Percentiles rank a stretch among this genome's conserved stretches.
These are phyloP conservation scores for Pseudomugil gertrudae DNA, from an alignment of 2,797 vertebrate genomes.

Conservation along the genomic window DNA sequence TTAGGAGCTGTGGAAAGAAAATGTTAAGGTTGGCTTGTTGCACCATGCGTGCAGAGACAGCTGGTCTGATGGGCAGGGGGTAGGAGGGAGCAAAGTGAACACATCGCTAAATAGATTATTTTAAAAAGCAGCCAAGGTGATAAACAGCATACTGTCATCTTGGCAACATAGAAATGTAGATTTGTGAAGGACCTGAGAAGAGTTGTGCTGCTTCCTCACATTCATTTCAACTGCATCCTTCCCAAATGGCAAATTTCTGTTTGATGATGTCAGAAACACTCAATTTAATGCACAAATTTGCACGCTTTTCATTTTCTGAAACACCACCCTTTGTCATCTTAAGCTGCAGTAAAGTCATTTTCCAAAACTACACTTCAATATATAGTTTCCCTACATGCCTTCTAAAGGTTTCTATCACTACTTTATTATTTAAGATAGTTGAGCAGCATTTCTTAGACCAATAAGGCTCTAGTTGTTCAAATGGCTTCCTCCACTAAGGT, in stretches of 20 bases:
- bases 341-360: background rate
- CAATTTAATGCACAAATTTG: background rate
- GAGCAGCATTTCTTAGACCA: conserved; percentile 35
- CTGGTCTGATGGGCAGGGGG: conserved; percentile 65
- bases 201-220: conserved; percentile 15
- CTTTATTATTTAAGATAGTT: conserved; percentile 4
- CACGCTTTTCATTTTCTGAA: conserved; percentile 2
- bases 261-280: background rate
- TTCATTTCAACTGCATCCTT: conserved; percentile 18
- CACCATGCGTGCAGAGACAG: conserved; percentile 68
- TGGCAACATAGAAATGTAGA: conserved; percentile 52
- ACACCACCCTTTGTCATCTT: background rate
- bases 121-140: conserved; percentile 62
- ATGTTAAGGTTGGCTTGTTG: conserved; percentile 74
- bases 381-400: background rate
- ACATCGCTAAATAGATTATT: conserved; percentile 71
- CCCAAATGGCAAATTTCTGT: conserved; percentile 5
- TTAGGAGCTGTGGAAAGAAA: conserved; percentile 77
- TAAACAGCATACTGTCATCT: conserved; percentile 63
- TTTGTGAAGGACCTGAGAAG: conserved; percentile 34
- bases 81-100: conserved; percentile 51
- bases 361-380: background rate
- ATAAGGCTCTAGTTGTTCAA: conserved; percentile 41
- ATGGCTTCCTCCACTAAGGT: conserved; percentile 46
- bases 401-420: background rate